These are phyloP conservation scores for Melanophora roralis DNA, from an alignment of 2,888 invertebrate species.

Conservation along the genomic window DNA sequence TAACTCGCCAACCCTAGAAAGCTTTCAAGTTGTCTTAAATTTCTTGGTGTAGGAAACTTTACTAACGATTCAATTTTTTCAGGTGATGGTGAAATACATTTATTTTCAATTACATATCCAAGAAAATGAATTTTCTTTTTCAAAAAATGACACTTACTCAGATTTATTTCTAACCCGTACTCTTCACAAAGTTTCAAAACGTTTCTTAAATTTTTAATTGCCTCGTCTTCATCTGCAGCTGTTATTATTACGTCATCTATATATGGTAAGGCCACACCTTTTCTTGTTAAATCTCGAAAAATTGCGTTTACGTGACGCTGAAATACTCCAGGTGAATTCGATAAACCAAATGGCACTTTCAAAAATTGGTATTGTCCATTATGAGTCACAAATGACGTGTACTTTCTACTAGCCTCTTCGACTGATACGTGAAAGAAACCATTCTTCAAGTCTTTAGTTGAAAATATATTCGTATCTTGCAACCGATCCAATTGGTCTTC, in stretches of 20 bases:
- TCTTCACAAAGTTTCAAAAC: constrained; percentile 46
- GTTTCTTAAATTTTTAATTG: constrained; percentile 38
- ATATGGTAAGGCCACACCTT: constrained; percentile 39
- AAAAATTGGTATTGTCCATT: not conserved
- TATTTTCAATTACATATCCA: constrained; percentile 56
- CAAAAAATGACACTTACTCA: constrained; percentile 60
- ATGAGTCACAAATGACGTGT: not conserved
- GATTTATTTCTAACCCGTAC: too few species aligned
- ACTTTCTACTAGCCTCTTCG: not conserved
- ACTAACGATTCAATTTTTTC: constrained; percentile 64
- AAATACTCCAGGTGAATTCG: not conserved
- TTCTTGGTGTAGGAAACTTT: constrained; percentile 65
- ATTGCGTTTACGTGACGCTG: not conserved
- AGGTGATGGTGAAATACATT: constrained; percentile 61
- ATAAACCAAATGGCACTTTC: not conserved
- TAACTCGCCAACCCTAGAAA: constrained; percentile 68
- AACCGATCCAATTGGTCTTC: constrained; percentile 53
- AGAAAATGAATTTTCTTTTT: constrained; percentile 53
- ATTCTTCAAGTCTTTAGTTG: constrained; percentile 48
- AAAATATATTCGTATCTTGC: constrained; percentile 47
- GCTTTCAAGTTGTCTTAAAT: constrained; percentile 65
- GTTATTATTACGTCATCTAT: constrained; percentile 68
- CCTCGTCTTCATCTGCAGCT: constrained; percentile 45
- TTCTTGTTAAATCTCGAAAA: not conserved
- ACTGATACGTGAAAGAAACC: constrained; percentile 56